Evolutionary conservation across 2,888 invertebrate genomes (phyloP).

Genomic region (Ophioninae sp.): DNA sequence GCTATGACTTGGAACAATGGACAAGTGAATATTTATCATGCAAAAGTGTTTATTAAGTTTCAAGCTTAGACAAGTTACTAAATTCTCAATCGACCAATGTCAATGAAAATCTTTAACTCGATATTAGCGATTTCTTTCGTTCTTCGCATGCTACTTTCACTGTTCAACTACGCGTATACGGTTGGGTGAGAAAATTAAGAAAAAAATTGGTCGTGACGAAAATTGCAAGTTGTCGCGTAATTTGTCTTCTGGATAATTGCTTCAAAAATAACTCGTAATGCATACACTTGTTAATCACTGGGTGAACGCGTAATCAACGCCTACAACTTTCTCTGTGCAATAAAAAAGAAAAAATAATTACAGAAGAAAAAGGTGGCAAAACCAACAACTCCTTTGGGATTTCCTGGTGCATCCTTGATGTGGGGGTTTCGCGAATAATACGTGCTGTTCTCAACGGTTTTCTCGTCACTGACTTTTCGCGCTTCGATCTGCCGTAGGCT

Average conservation of each 20-base stretch:
- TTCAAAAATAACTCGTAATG: slow-evolving; percentile 36
- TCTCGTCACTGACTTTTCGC: slow-evolving; percentile 56
- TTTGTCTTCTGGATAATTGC: slow-evolving; percentile 49
- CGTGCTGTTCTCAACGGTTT: slow-evolving; percentile 1
- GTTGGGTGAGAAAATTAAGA: slow-evolving; percentile 1
- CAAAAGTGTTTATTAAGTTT: too few species aligned
- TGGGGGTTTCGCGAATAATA: slow-evolving; percentile 58
- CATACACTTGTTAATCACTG: slow-evolving; percentile 39
- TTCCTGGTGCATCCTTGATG: slow-evolving; percentile 54
- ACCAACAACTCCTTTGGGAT: slow-evolving; percentile 20
- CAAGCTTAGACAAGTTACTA: slow-evolving; percentile 23
- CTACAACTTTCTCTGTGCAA: slow-evolving; percentile 37
- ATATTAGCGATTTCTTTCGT: slow-evolving; percentile 27
- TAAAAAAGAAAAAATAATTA: slow-evolving; percentile 18
- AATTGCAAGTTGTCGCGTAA: slow-evolving; percentile 29
- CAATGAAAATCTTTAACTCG: background rate
- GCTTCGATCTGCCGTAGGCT: slow-evolving; percentile 50
- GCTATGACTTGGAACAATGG: too few species aligned
- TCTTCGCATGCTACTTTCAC: slow-evolving; percentile 47
- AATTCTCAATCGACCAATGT: slow-evolving; percentile 66
- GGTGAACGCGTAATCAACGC: slow-evolving; percentile 47
- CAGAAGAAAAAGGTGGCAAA: slow-evolving; percentile 12
- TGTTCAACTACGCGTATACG: slow-evolving; percentile 18
- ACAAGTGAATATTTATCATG: too few species aligned
- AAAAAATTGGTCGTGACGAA: slow-evolving; percentile 9